A percentile compares a stretch with the other conserved stretches of the same genome.
These are phyloP conservation scores for Pristis pectinata DNA, from an alignment of 2,797 vertebrate species.

Conservation along the genomic window DNA sequence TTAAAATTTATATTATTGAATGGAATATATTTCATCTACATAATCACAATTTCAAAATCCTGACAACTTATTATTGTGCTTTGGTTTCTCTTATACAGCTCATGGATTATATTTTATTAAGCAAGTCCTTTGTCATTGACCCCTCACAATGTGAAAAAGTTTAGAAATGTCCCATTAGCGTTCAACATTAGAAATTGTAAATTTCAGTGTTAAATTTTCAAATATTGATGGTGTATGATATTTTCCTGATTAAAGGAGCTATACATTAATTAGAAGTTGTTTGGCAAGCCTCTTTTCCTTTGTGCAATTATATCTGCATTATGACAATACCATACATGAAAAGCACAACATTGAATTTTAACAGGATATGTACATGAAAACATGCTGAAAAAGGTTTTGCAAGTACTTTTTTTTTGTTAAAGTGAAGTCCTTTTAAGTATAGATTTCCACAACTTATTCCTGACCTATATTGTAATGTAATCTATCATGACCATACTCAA, in stretches of 20 bases:
- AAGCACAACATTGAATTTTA: neutral
- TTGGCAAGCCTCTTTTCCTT: neutral
- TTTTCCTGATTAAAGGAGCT: neutral
- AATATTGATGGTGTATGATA: neutral
- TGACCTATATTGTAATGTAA: constrained; percentile 43
- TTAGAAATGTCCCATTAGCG: neutral
- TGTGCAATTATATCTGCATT: neutral
- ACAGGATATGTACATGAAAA: neutral
- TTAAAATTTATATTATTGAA: neutral
- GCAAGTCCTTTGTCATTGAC: constrained; percentile 5
- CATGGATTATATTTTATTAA: constrained; percentile 11
- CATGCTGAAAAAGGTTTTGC: too few species aligned
- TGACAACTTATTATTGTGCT: neutral
- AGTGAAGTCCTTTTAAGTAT: neutral
- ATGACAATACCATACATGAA: neutral
- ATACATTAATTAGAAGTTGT: too few species aligned
- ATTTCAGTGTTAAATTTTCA: neutral
- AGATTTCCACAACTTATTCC: neutral
- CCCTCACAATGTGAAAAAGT: neutral
- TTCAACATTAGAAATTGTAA: neutral
- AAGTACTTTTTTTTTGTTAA: neutral
- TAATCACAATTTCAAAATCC: constrained; percentile 1
- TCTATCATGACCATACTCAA: constrained; percentile 62
- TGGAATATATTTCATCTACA: neutral
- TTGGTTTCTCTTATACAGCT: neutral